phyloP scores from a whole-genome alignment of 1,140 invertebrate species.

The Melipona quadrifasciata region DNA sequence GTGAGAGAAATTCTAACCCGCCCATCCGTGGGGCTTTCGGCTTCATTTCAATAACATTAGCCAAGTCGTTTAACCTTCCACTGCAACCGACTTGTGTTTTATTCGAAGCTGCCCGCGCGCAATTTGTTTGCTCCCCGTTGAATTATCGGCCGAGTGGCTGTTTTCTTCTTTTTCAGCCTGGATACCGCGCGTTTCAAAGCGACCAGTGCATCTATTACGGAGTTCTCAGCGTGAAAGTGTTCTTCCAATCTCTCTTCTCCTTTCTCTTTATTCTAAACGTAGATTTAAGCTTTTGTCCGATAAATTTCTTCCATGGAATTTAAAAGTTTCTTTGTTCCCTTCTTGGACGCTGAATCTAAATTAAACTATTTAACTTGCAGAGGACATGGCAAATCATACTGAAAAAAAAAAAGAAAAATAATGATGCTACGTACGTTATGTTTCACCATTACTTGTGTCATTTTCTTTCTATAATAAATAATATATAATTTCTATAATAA shows the following conservation, averaged over 20 bases:
- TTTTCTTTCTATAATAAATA: too few species aligned
- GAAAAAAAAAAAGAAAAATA: too few species aligned
- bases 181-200: background rate
- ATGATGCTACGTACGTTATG: too few species aligned
- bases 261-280: background rate
- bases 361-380: too few species aligned
- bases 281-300: background rate
- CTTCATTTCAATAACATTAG: slow-evolving; percentile 81
- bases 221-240: background rate
- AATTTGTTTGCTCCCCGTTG: slow-evolving; percentile 33
- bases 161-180: background rate
- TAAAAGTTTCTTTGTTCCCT: background rate
- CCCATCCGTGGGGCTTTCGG: slow-evolving; percentile 55
- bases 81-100: slow-evolving; percentile 69
- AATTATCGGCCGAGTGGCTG: background rate
- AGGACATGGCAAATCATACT: too few species aligned
- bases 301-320: background rate
- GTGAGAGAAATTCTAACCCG: slow-evolving; percentile 63
- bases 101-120: slow-evolving; percentile 43
- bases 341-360: too few species aligned
- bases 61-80: slow-evolving; percentile 76
- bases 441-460: too few species aligned
- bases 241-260: background rate
- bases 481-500: too few species aligned
- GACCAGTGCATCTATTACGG: background rate